These are phyloP conservation scores for Bubo scandiacus DNA, from an alignment of 2,113 vertebrate species.

Conservation along the genomic window DNA sequence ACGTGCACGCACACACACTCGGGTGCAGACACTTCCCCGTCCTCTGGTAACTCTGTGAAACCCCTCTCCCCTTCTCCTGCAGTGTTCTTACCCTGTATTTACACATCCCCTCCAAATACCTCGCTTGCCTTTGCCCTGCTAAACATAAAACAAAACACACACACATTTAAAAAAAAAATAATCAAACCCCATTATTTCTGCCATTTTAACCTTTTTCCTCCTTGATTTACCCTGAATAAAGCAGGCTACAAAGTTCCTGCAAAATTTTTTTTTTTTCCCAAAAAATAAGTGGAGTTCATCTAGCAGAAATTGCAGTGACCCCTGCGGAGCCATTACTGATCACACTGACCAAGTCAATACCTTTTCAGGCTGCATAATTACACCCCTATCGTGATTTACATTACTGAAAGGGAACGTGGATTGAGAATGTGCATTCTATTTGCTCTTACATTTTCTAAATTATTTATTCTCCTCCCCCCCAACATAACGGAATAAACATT, in stretches of 20 bases:
- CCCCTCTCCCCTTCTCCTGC: too few species aligned
- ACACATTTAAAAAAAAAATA: not conserved
- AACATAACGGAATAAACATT: constrained; percentile 51
- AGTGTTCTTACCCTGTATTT: not conserved
- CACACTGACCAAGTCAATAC: not conserved
- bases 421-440: not conserved
- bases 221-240: not conserved
- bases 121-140: not conserved
- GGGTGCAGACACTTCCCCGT: not conserved
- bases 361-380: not conserved
- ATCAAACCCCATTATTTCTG: not conserved
- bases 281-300: not conserved
- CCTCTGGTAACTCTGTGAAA: not conserved
- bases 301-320: not conserved
- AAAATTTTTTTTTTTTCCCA: not conserved
- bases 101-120: not conserved
- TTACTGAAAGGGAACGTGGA: not conserved
- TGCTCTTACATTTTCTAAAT: not conserved
- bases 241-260: not conserved
- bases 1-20: too few species aligned
- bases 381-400: not conserved
- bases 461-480: not conserved
- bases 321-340: not conserved
- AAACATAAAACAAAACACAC: not conserved
- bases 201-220: not conserved